A percentile compares a stretch with the other conserved stretches of the same genome.
Conservation (phyloP, 2,888 invertebrate species). For the Thereva unica region DNA sequence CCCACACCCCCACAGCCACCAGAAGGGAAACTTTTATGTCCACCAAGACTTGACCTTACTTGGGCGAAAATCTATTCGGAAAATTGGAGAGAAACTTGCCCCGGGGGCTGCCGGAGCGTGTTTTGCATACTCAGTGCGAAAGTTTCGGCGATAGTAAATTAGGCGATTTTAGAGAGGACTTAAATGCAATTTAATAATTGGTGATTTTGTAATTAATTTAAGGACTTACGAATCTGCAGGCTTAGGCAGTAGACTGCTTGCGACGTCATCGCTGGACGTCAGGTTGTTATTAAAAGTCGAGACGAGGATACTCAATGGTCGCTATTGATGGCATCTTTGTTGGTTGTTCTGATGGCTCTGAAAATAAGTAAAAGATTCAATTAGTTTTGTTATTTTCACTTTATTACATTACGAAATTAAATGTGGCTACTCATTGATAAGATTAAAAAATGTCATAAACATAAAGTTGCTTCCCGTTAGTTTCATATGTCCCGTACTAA, state of each 20-base stretch:
- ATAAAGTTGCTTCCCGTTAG: too few species aligned
- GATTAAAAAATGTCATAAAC: too few species aligned
- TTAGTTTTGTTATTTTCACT: neutral
- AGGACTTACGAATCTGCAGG: slow-evolving; percentile 54
- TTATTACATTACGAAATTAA: neutral
- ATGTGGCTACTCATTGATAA: too few species aligned
- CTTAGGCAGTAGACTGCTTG: slow-evolving; percentile 49
- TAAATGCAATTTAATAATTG: slow-evolving; percentile 8
- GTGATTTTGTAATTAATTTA: slow-evolving; percentile 13
- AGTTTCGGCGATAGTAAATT: neutral
- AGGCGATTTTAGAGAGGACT: neutral
- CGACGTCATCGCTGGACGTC: slow-evolving; percentile 34
- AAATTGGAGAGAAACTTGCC: too few species aligned
- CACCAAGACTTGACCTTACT: slow-evolving; percentile 25
- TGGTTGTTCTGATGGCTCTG: slow-evolving; percentile 3
- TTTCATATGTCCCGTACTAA: too few species aligned
- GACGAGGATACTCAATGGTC: neutral
- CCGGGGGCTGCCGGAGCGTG: slow-evolving; percentile 1
- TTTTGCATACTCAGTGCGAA: slow-evolving; percentile 14
- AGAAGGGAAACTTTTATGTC: slow-evolving; percentile 1
- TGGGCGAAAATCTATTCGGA: slow-evolving; percentile 1
- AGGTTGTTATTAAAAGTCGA: slow-evolving; percentile 22
- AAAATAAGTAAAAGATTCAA: neutral
- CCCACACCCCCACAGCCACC: neutral
- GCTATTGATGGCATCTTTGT: slow-evolving; percentile 16